These are phyloP conservation scores for Echinops telfairi DNA, from an alignment of 2,113 vertebrate genomes.

Conservation along the genomic window DNA sequence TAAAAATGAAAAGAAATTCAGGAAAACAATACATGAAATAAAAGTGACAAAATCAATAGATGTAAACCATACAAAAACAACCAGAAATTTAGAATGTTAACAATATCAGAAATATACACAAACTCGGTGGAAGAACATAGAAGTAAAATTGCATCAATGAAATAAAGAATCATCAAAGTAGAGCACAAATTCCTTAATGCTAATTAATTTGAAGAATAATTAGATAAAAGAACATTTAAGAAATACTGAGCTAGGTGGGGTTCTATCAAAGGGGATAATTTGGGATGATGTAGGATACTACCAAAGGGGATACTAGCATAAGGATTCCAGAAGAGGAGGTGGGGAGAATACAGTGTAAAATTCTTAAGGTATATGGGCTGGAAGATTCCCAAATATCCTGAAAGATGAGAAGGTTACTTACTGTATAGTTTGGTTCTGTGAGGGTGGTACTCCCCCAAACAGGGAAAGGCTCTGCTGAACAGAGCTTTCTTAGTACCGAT, in stretches of 20 bases:
- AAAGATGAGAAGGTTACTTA: neutral
- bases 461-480: no score
- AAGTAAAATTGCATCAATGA: neutral
- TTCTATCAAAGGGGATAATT: neutral
- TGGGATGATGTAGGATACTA: neutral
- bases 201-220: no score
- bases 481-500: no score
- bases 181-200: no score
- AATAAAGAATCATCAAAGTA: neutral
- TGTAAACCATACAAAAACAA: neutral
- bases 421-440: no score
- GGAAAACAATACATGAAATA: neutral
- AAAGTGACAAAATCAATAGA: neutral
- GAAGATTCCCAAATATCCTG: neutral
- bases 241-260: neutral
- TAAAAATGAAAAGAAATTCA: neutral
- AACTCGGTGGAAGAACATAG: neutral
- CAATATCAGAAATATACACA: neutral
- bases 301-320: neutral
- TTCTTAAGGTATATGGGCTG: neutral
- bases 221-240: neutral
- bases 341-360: neutral
- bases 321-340: neutral
- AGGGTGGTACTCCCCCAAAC: no score
- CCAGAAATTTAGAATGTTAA: neutral